phyloP scores from a whole-genome alignment of 1,140 invertebrate genomes.

The Drosophila fuyamai region DNA sequence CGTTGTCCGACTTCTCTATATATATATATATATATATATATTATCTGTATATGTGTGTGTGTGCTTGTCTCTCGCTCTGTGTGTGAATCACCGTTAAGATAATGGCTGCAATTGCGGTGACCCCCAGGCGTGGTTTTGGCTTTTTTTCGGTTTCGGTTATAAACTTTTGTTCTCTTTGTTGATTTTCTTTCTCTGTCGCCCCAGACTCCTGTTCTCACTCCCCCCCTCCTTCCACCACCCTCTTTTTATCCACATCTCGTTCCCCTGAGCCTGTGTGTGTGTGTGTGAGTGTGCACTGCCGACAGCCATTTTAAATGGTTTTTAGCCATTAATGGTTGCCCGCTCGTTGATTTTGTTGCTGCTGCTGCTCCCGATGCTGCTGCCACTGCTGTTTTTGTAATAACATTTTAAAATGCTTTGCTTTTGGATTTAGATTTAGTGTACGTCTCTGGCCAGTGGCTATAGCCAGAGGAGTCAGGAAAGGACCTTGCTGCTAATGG shows the following conservation, averaged over 20 bases:
- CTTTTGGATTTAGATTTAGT: constrained; percentile 74
- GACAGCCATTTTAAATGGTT: constrained; percentile 80
- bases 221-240: neutral
- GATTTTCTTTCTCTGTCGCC: constrained; percentile 33
- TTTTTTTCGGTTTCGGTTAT: constrained; percentile 76
- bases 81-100: constrained; percentile 75
- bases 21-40: neutral
- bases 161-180: constrained; percentile 75
- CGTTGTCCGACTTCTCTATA: constrained; percentile 32
- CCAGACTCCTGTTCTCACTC: constrained; percentile 11
- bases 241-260: constrained; percentile 20
- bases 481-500: constrained; percentile 70
- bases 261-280: constrained; percentile 9
- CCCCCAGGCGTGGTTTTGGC: constrained; percentile 77
- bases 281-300: constrained; percentile 56
- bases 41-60: constrained; percentile 8
- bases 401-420: constrained; percentile 81
- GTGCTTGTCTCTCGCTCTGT: constrained; percentile 25
- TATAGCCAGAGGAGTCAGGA: constrained; percentile 22
- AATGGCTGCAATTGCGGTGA: constrained; percentile 82
- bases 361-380: constrained; percentile 7
- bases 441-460: constrained; percentile 48
- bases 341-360: constrained; percentile 28
- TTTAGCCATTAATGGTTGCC: constrained; percentile 78
- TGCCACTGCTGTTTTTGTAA: constrained; percentile 65